Percentiles rank a stretch among this genome's conserved stretches.
These are phyloP conservation scores for Gasteruption jaculator DNA, from an alignment of 2,888 invertebrate species.

Conservation along the genomic window DNA sequence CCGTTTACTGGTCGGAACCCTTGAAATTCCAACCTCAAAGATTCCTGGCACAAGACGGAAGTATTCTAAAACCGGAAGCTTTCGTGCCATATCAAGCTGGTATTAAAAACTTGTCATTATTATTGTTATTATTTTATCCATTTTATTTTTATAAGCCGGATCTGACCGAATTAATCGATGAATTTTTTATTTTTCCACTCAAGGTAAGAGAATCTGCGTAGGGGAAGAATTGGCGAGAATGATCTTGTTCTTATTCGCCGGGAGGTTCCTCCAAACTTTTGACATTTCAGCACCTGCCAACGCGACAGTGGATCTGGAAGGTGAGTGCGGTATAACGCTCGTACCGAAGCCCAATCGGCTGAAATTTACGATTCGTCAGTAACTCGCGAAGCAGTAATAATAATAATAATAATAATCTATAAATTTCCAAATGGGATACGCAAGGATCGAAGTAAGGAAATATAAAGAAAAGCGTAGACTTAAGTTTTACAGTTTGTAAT, in stretches of 20 bases:
- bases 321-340: slow-evolving; percentile 72
- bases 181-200: slow-evolving; percentile 25
- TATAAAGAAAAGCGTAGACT: neutral
- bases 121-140: slow-evolving; percentile 4
- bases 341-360: slow-evolving; percentile 61
- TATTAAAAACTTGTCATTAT: slow-evolving; percentile 36
- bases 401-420: slow-evolving; percentile 4
- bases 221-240: slow-evolving; percentile 80
- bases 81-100: slow-evolving; percentile 84
- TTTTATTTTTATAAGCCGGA: slow-evolving; percentile 1
- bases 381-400: slow-evolving; percentile 7
- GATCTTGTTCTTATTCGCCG: slow-evolving; percentile 62
- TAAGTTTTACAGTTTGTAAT: too few species aligned
- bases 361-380: slow-evolving; percentile 39
- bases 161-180: neutral
- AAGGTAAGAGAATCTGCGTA: slow-evolving; percentile 80
- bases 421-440: slow-evolving; percentile 6
- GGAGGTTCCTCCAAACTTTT: slow-evolving; percentile 62
- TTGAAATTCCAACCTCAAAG: slow-evolving; percentile 65
- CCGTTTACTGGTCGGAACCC: slow-evolving; percentile 64
- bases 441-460: neutral
- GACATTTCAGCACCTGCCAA: slow-evolving; percentile 46
- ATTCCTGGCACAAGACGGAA: slow-evolving; percentile 64
- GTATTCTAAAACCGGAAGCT: slow-evolving; percentile 60
- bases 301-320: slow-evolving; percentile 59